These are phyloP conservation scores for Drosophila serrata DNA, from an alignment of 1,140 invertebrate species.

Conservation along the genomic window DNA sequence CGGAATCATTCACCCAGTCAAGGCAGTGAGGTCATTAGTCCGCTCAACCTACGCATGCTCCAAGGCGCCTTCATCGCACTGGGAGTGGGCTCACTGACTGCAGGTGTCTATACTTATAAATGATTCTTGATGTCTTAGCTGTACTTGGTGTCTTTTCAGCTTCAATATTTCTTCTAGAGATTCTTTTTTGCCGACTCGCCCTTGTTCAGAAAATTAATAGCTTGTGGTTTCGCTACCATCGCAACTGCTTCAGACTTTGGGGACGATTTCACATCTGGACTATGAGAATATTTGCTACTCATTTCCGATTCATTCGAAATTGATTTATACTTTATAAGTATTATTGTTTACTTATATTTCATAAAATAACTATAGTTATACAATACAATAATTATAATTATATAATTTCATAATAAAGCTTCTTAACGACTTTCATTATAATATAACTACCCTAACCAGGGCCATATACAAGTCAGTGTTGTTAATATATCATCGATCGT, in stretches of 20 bases:
- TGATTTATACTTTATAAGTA: too few relatives aligned
- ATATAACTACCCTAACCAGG: too few relatives aligned
- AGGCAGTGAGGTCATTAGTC: conserved; percentile 85
- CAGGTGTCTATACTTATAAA: conserved; percentile 52
- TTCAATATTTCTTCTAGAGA: conserved; percentile 5
- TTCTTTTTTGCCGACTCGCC: neutral
- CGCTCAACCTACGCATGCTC: conserved; percentile 88
- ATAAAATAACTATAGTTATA: too few relatives aligned
- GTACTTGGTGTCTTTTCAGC: neutral
- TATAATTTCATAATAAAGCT: too few relatives aligned
- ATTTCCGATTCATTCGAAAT: neutral
- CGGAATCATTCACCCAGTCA: conserved; percentile 19
- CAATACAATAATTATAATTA: too few relatives aligned
- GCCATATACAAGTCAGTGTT: too few relatives aligned
- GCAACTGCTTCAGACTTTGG: neutral
- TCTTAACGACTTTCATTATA: too few relatives aligned
- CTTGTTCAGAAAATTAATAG: neutral
- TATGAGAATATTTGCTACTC: neutral
- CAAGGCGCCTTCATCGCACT: conserved; percentile 89
- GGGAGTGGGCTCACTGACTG: conserved; percentile 86
- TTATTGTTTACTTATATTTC: too few relatives aligned
- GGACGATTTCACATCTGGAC: neutral
- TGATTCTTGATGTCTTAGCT: neutral
- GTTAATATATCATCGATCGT: too few relatives aligned
- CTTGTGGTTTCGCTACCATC: neutral